Evolutionary conservation across 2,888 invertebrate species (phyloP).

Genomic region (Tenthredo distinguenda): DNA sequence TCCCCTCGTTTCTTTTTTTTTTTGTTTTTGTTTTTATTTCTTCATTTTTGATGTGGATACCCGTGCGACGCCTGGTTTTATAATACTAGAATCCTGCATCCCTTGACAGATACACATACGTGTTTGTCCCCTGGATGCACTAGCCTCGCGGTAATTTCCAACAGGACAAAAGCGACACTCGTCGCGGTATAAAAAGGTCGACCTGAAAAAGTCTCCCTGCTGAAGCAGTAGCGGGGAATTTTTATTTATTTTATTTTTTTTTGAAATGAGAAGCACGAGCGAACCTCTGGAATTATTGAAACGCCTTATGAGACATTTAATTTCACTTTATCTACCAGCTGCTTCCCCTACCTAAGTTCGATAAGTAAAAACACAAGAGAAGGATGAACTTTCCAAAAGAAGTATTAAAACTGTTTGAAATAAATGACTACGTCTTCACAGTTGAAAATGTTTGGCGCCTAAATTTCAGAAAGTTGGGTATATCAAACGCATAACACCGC

Average conservation of each 20-base stretch:
- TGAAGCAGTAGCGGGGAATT: background rate
- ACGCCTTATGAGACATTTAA: conserved; percentile 9
- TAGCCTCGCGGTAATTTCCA: conserved; percentile 13
- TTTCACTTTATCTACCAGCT: conserved; percentile 13
- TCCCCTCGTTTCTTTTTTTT: conserved; percentile 46
- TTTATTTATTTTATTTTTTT: background rate
- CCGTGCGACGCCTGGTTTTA: conserved; percentile 71
- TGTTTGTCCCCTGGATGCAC: conserved; percentile 51
- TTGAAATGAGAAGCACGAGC: background rate
- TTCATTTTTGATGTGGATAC: conserved; percentile 75
- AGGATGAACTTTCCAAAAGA: conserved; percentile 30
- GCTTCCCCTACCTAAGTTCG: background rate
- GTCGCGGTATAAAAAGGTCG: background rate
- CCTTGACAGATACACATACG: conserved; percentile 34
- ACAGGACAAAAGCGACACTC: background rate
- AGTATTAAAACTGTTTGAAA: conserved; percentile 22
- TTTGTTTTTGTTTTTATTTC: conserved; percentile 45
- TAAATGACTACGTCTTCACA: conserved; percentile 30
- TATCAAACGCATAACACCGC: conserved; percentile 49
- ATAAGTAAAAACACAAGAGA: background rate
- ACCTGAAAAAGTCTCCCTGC: background rate
- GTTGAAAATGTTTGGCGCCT: conserved; percentile 46
- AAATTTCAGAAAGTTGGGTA: conserved; percentile 43
- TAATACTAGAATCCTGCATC: conserved; percentile 73
- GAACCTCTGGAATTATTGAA: conserved; percentile 5